phyloP scores from a whole-genome alignment of 2,113 vertebrate species.

The Anarhynchus alexandrinus region DNA sequence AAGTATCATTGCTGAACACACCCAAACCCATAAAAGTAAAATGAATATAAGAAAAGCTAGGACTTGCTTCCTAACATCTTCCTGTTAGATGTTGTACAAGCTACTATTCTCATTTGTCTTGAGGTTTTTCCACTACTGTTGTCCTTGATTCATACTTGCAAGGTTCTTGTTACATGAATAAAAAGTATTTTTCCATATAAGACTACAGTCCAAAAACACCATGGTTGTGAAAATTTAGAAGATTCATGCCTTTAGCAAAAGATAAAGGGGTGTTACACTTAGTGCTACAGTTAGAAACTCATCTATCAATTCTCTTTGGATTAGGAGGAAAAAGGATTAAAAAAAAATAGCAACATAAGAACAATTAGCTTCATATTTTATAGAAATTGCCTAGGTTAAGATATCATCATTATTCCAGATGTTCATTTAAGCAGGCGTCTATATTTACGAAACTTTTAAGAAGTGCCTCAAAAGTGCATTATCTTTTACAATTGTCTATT shows the following conservation, averaged over 20 bases:
- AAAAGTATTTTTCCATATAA: neutral
- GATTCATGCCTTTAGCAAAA: neutral
- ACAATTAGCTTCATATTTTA: neutral
- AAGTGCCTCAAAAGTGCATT: neutral
- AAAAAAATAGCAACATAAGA: neutral
- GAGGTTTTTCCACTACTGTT: neutral
- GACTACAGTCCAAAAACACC: rapidly evolving
- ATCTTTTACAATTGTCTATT: neutral
- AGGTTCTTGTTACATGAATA: neutral
- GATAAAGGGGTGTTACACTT: neutral
- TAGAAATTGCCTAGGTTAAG: neutral
- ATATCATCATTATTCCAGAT: neutral
- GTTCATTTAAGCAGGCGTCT: neutral
- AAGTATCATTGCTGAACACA: neutral
- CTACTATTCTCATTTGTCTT: neutral
- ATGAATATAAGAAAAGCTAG: neutral
- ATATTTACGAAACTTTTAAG: neutral
- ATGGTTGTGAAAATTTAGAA: neutral
- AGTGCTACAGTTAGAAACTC: neutral
- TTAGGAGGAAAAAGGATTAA: neutral
- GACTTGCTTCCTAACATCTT: neutral
- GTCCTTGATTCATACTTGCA: neutral
- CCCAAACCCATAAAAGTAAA: neutral
- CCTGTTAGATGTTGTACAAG: neutral
- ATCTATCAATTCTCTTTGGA: neutral